Percentiles rank a stretch among this genome's conserved stretches.
These are phyloP conservation scores for Macrobrachium nipponense DNA, from an alignment of 1,140 invertebrate genomes.

Conservation along the genomic window DNA sequence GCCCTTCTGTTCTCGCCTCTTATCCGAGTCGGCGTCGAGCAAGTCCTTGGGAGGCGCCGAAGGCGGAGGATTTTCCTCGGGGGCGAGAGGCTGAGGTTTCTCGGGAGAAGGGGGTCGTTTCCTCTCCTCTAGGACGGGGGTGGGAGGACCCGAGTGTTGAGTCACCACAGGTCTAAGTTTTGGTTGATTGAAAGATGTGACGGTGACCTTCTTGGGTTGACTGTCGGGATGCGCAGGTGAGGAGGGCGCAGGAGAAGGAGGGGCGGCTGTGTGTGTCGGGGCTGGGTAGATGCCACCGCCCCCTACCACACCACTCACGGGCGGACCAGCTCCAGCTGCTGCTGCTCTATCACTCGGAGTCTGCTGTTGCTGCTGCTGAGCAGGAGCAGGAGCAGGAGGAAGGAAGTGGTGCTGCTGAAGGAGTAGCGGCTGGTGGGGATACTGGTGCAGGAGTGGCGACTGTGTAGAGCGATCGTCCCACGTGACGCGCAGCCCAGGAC, in stretches of 20 bases:
- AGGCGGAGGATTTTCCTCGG: slow-evolving; percentile 19
- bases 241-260: slow-evolving; percentile 19
- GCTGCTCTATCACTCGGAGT: slow-evolving; percentile 9
- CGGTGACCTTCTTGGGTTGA: slow-evolving; percentile 49
- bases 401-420: slow-evolving; percentile 34
- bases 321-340: background rate
- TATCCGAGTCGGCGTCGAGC: slow-evolving; percentile 46
- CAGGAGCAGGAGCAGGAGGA: background rate
- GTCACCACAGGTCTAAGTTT: slow-evolving; percentile 36
- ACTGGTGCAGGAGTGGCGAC: slow-evolving; percentile 37
- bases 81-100: slow-evolving; percentile 5
- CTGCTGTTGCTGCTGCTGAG: slow-evolving; percentile 23
- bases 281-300: slow-evolving; percentile 6
- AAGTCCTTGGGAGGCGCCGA: slow-evolving; percentile 54
- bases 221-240: slow-evolving; percentile 14
- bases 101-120: background rate
- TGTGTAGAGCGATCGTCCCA: slow-evolving; percentile 25
- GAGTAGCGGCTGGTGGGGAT: slow-evolving; percentile 34
- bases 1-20: background rate
- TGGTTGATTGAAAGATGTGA: slow-evolving; percentile 49
- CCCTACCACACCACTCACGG: slow-evolving; percentile 1
- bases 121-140: slow-evolving; percentile 2
- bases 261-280: slow-evolving; percentile 9
- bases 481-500: slow-evolving; percentile 46
- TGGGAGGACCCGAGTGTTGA: slow-evolving; percentile 11